Percentiles rank a stretch among this genome's conserved stretches.
Conservation (phyloP, 2,888 invertebrate genomes). For the Hybos culiciformis region DNA sequence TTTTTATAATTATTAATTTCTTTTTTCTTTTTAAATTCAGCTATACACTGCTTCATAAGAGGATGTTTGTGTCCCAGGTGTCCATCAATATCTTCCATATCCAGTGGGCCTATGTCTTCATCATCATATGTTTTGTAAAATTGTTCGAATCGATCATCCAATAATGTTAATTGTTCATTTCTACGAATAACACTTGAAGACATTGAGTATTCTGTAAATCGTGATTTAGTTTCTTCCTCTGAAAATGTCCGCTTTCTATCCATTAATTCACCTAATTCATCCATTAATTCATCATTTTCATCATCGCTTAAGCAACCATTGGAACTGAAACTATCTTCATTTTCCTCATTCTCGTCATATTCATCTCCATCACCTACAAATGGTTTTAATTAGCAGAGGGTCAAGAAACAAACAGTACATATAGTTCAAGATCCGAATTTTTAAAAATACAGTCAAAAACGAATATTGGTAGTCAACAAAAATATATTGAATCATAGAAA, state of each 20-base stretch:
- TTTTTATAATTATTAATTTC: constrained; percentile 43
- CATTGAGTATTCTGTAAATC: constrained; percentile 89
- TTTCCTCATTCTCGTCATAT: constrained; percentile 18
- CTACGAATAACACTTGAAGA: constrained; percentile 78
- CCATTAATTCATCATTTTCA: constrained; percentile 35
- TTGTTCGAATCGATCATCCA: constrained; percentile 83
- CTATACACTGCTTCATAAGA: constrained; percentile 54
- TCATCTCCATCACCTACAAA: constrained; percentile 19
- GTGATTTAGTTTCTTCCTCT: constrained; percentile 68
- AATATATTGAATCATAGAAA: too few relatives aligned
- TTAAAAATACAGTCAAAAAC: too few relatives aligned
- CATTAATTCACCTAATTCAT: constrained; percentile 35
- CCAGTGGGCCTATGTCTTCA: constrained; percentile 76
- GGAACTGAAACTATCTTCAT: constrained; percentile 22
- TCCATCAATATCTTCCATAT: constrained; percentile 78
- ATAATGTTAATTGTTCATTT: constrained; percentile 63
- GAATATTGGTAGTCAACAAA: too few relatives aligned
- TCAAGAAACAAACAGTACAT: too few relatives aligned
- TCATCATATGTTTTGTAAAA: constrained; percentile 77
- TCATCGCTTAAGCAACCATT: constrained; percentile 28
- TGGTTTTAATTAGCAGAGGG: too few relatives aligned
- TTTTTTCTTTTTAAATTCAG: constrained; percentile 56
- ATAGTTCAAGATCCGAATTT: too few relatives aligned
- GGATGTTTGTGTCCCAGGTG: constrained; percentile 40
- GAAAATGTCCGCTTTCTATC: constrained; percentile 34